Percentiles rank a stretch among this genome's conserved stretches.
Evolutionary conservation across 2,888 invertebrate genomes (phyloP).

Genomic region (Argyresthia goedartella): DNA sequence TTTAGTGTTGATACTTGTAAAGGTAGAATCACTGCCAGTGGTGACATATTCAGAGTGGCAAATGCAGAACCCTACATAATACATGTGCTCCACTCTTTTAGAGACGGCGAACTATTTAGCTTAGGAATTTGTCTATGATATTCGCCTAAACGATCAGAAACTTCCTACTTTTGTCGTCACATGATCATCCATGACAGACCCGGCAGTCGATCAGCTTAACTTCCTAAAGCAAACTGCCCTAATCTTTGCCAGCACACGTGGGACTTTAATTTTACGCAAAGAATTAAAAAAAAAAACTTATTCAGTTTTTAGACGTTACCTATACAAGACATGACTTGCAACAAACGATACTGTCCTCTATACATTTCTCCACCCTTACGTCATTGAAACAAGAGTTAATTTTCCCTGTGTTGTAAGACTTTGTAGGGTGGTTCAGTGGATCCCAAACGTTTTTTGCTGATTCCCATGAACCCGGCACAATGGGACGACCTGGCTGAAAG

Average conservation of each 20-base stretch:
- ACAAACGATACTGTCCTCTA: neutral
- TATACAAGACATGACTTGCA: constrained; percentile 10
- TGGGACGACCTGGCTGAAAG: constrained; percentile 62
- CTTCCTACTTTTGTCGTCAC: too few relatives aligned
- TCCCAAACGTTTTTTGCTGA: constrained; percentile 45
- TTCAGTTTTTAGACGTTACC: constrained; percentile 56
- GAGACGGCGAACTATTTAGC: too few relatives aligned
- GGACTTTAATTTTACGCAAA: constrained; percentile 28
- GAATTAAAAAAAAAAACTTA: constrained; percentile 57
- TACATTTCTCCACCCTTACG: neutral
- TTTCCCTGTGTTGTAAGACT: neutral
- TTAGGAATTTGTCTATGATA: too few relatives aligned
- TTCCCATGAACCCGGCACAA: constrained; percentile 69
- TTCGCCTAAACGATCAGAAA: too few relatives aligned
- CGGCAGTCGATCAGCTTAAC: too few relatives aligned
- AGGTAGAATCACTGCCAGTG: too few relatives aligned
- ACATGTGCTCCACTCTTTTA: too few relatives aligned
- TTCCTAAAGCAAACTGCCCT: constrained; percentile 14
- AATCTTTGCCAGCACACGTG: constrained; percentile 55
- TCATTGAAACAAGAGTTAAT: neutral
- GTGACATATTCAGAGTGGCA: too few relatives aligned
- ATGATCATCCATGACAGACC: too few relatives aligned
- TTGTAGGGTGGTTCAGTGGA: neutral
- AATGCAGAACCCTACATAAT: too few relatives aligned
- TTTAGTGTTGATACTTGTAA: too few relatives aligned